Conservation (phyloP, 2,888 invertebrate genomes). For the Dryobotodes eremita region DNA sequence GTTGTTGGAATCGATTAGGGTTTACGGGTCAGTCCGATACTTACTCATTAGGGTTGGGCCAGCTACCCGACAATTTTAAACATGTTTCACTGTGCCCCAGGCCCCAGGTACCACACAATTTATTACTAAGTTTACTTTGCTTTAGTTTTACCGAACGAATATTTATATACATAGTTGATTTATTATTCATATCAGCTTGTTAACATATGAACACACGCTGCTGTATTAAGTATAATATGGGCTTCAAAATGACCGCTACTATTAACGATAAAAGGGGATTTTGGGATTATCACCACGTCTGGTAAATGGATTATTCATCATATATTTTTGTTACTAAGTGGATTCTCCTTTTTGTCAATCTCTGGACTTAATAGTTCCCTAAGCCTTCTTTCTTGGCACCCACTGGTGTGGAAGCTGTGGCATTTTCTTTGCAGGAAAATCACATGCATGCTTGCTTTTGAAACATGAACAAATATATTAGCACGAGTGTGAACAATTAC, state of each 20-base stretch:
- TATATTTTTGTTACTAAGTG: neutral
- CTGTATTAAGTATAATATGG: neutral
- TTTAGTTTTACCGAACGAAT: conserved; percentile 36
- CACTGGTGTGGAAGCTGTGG: neutral
- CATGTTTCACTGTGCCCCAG: conserved; percentile 26
- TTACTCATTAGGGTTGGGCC: conserved; percentile 61
- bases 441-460: neutral
- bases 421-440: conserved; percentile 21
- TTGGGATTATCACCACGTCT: conserved; percentile 4
- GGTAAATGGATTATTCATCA: neutral
- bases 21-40: conserved; percentile 56
- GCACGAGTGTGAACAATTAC: conserved; percentile 38
- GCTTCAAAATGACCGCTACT: neutral
- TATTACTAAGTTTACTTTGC: conserved; percentile 47
- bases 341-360: neutral
- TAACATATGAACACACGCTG: neutral
- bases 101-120: conserved; percentile 35
- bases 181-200: conserved; percentile 33
- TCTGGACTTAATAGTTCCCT: neutral
- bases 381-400: neutral
- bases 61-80: conserved; percentile 41
- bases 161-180: conserved; percentile 25
- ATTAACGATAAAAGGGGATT: conserved; percentile 10
- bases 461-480: conserved; percentile 9
- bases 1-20: conserved; percentile 58